Conservation (phyloP, 2,888 invertebrate genomes). For the Aricia artaxerxes region DNA sequence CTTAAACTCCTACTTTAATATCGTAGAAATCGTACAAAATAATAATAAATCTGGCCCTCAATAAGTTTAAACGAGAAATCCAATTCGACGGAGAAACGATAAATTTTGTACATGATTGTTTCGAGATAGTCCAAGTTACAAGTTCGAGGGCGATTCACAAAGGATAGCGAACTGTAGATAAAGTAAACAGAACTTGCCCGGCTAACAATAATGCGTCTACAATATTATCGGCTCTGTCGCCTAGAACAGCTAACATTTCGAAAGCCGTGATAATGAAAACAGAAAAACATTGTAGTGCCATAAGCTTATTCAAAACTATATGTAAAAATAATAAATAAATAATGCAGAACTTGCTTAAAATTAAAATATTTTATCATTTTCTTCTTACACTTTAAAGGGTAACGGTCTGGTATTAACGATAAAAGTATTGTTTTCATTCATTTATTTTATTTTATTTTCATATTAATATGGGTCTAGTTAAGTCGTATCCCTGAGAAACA, state of each 20-base stretch:
- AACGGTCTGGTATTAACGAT: too few relatives aligned
- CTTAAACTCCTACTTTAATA: background rate
- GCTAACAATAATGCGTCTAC: conserved; percentile 14
- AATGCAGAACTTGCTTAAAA: too few relatives aligned
- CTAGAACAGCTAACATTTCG: background rate
- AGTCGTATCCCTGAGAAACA: too few relatives aligned
- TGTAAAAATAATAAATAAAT: too few relatives aligned
- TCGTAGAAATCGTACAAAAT: conserved; percentile 5
- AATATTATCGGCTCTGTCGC: background rate
- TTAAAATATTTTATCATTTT: too few relatives aligned
- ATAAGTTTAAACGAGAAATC: conserved; percentile 29
- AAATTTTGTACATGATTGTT: conserved; percentile 29
- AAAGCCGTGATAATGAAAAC: background rate
- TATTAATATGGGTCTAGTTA: too few relatives aligned
- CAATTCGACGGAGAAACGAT: conserved; percentile 22
- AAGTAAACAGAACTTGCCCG: background rate
- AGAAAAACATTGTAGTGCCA: background rate
- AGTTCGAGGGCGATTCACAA: conserved; percentile 27
- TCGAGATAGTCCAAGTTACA: conserved; percentile 25
- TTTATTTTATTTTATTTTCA: too few relatives aligned
- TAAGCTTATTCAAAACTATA: background rate
- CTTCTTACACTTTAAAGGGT: too few relatives aligned
- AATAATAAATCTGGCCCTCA: conserved; percentile 24
- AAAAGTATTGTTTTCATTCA: too few relatives aligned
- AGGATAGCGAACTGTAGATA: conserved; percentile 27